Percentiles rank a stretch among this genome's conserved stretches.
These are phyloP conservation scores for Arion vulgaris DNA, from an alignment of 1,140 invertebrate species.

Conservation along the genomic window DNA sequence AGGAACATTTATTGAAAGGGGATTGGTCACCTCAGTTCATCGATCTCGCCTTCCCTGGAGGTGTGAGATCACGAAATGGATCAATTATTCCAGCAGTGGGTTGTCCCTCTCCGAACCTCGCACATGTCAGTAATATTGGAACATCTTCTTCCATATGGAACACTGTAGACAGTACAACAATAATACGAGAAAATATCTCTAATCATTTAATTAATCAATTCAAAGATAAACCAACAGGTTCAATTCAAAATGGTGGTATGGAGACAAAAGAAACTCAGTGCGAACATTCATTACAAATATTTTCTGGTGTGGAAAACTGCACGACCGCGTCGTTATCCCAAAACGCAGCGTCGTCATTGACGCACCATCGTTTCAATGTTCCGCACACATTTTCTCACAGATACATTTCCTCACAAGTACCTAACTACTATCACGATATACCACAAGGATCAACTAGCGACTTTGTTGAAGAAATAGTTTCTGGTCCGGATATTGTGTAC, in stretches of 20 bases:
- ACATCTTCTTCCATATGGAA: background rate
- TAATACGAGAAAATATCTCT: background rate
- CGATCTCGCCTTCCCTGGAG: background rate
- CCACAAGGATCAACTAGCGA: too few relatives aligned
- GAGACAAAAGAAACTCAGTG: background rate
- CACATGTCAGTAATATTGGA: background rate
- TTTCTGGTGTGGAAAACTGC: background rate
- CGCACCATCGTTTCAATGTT: too few relatives aligned
- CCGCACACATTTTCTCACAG: too few relatives aligned
- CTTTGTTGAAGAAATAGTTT: background rate
- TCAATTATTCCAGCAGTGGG: background rate
- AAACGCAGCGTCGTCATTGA: background rate
- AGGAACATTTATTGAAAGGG: constrained; percentile 5
- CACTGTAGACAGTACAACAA: background rate
- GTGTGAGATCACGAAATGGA: background rate
- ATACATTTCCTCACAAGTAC: too few relatives aligned
- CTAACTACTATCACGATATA: too few relatives aligned
- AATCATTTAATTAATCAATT: background rate
- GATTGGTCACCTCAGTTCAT: constrained; percentile 25
- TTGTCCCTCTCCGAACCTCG: background rate
- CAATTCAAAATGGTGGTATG: background rate
- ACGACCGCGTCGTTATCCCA: background rate
- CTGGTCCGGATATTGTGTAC: background rate
- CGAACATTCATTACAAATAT: background rate
- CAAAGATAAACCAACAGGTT: background rate